A percentile compares a stretch with the other conserved stretches of the same genome.
Evolutionary conservation across 2,113 vertebrate species (phyloP).

Genomic region (Sander vitreus): DNA sequence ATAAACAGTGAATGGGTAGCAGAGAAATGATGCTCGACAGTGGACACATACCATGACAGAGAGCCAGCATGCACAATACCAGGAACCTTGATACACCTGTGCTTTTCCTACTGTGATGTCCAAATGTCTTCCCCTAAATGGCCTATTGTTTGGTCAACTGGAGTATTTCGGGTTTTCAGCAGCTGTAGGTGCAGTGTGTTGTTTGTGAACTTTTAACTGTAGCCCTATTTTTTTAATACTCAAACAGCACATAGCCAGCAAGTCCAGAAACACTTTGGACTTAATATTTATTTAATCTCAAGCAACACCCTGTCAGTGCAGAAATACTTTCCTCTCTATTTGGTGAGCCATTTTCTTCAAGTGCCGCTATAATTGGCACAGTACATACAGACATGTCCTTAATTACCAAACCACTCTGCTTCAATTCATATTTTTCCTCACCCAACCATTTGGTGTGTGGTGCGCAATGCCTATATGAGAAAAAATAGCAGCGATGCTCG

Average conservation of each 20-base stretch:
- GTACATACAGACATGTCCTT: conserved; percentile 24
- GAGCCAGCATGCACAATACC: too few relatives aligned
- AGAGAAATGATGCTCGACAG: too few relatives aligned
- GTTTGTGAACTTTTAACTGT: background rate
- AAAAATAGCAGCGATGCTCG: conserved; percentile 8
- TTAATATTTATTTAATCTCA: background rate
- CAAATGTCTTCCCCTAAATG: too few relatives aligned
- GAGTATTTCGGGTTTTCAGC: background rate
- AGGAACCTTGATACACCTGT: too few relatives aligned
- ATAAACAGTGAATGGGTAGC: too few relatives aligned
- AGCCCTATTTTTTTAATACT: background rate
- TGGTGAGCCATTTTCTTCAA: conserved; percentile 25
- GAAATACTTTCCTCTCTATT: conserved; percentile 19
- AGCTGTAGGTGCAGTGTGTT: background rate
- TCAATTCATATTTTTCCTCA: conserved; percentile 9
- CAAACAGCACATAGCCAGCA: background rate
- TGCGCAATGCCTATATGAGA: background rate
- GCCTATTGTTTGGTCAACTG: background rate
- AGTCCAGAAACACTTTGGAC: background rate
- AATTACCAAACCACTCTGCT: conserved; percentile 28
- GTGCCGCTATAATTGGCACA: background rate
- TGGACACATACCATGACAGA: too few relatives aligned
- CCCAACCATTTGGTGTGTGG: background rate
- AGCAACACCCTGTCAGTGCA: background rate
- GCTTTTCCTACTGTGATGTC: too few relatives aligned